These are phyloP conservation scores for Avahi laniger DNA, from an alignment of 2,797 vertebrate species.

Conservation along the genomic window DNA sequence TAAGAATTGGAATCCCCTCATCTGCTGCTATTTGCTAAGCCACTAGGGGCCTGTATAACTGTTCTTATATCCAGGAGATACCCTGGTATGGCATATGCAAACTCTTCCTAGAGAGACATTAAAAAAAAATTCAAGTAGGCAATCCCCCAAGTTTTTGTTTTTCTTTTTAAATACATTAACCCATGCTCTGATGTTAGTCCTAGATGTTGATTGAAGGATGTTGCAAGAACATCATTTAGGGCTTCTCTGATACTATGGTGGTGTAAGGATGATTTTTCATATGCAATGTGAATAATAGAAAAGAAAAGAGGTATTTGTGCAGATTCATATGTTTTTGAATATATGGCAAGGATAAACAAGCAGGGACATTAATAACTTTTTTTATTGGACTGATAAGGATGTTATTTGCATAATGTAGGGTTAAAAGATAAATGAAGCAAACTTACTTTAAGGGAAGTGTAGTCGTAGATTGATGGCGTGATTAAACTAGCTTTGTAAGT, in stretches of 20 bases:
- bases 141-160: constrained; percentile 37
- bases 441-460: constrained; percentile 76
- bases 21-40: constrained; percentile 87
- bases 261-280: neutral
- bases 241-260: neutral
- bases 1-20: constrained; percentile 83
- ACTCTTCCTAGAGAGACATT: constrained; percentile 76
- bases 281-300: neutral
- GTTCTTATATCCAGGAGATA: constrained; percentile 79
- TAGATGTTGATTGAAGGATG: neutral
- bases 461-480: constrained; percentile 81
- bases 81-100: constrained; percentile 76
- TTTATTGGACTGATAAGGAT: constrained; percentile 72
- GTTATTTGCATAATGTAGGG: constrained; percentile 71
- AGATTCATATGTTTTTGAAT: constrained; percentile 30
- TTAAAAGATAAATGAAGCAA: constrained; percentile 81
- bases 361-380: constrained; percentile 57
- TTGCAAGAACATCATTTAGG: neutral
- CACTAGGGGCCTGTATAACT: constrained; percentile 96
- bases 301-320: neutral
- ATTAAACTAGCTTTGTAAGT: constrained; percentile 83
- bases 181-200: neutral
- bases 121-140: constrained; percentile 49
- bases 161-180: constrained; percentile 33
- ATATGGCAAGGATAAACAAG: constrained; percentile 62